Evolutionary conservation across 2,888 invertebrate genomes (phyloP), one percentile per base, ranked within the genome.

Genomic region (Polydrusus tereticollis): DNA sequence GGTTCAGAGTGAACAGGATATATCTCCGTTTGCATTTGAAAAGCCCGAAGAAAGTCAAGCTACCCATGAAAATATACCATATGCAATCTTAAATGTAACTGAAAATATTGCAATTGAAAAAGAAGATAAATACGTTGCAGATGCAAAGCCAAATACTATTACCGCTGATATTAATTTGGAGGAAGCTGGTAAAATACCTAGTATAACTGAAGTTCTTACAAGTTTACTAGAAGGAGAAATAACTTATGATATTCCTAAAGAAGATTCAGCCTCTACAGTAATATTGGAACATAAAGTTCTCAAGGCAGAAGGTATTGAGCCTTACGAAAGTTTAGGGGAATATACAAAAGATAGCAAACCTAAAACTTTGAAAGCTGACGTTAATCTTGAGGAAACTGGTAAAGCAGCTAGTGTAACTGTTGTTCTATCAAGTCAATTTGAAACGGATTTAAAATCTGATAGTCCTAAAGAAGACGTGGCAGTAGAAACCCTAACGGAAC

Each of bases 171-270:
- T 83, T 55, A 79, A 82, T 69, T 75, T 83, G 23, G 84, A 84
- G 78, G 77, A 80, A 73, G 69, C 79, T 77, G 68, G 75, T 83
- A 68, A 80, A 70, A 69, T 78, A 33, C 79, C 78, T 12, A 72
- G 81, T 41, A 80, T 86, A 38, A 82, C 82, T 14, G 84, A 86
- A 79, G 81, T 85, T 20, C 73, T 83, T 26, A 77, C 82, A 21
- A 79, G 80, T 72, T 85, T 86, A 74, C 83, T 81, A 75, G 87
- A 87, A 82, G 77, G 74, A 38, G 67, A 76, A 76, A 81, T 80
- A 16, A 36, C 6, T 26, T 21, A 57, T 29, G 76, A 76, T 10
- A 63, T 68, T 43, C 76, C 70, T 78, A 80, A 59, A 47, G 6
- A 60, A 57, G 69, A 62, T 12, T 50, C 16, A 18, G 75, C 75